Evolutionary conservation across 2,888 invertebrate genomes (phyloP), one percentile per base, ranked within the genome.

Genomic region (Himalopsyche japonica): DNA sequence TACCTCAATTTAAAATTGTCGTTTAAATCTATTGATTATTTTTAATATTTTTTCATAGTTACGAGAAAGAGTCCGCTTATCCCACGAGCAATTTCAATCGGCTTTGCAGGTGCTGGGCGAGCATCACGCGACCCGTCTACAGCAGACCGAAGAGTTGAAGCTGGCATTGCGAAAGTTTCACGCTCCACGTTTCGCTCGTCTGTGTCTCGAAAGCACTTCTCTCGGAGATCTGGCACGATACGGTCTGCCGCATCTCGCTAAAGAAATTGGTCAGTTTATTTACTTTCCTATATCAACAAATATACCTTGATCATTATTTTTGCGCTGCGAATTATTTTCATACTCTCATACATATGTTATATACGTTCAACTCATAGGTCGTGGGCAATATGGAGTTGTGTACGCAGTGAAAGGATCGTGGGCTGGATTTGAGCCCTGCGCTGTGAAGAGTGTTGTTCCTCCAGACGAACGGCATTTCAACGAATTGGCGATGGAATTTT

Each of bases 331-430:
- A 57, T 48, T 27, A 32, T 77, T 18, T 1, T 32, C 2, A 27
- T 87, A 91, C 91, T 20, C 15, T 15, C 4, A 43, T 3, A 43
- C 12, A 43, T 2, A 43, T 43, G 15, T 15, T 15, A 15, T 93
- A 93, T 43, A 8, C n/a, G n/a, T 78, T 6, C 49, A 37, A 8
- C 37, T 37, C 37, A 0, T 87, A 92, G 92, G 92, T 0, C 93
- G 97, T 76, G 98, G 98, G 0, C 97, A 98, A 89, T 98, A 97
- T 90, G 98, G 97, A 4, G 97, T 98, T 57, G 97, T 98, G 78
- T 97, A 96, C 90, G 92, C 95, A 0, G 96, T 95, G 88, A 95
- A 96, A 82, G 92, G 92, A 0, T 91, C 93, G 82, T 97, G 97
- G 95, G 96, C 93, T 0, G 95, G 94, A 0, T 93, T 92, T 80